Conservation (phyloP, 2,888 invertebrate genomes). For the Megalurothrips usitatus region DNA sequence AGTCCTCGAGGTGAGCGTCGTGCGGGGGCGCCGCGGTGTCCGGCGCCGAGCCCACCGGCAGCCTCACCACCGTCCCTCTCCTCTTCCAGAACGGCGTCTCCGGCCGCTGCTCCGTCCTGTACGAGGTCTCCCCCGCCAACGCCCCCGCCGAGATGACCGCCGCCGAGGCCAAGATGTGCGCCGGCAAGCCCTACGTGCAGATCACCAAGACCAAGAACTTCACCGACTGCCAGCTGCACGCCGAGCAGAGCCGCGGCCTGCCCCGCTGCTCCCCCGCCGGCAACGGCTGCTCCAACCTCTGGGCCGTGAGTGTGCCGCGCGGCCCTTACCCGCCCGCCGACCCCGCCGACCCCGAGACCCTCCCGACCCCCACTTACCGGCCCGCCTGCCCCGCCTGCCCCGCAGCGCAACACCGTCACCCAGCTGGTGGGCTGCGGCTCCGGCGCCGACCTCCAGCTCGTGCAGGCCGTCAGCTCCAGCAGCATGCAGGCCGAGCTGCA, state of each 20-base stretch:
- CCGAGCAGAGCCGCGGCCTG: conserved; percentile 35
- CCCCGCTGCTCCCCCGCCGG: conserved; percentile 38
- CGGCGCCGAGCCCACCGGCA: no score
- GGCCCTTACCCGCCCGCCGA: no score
- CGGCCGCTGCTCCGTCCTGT: conserved; percentile 35
- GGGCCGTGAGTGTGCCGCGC: conserved; percentile 37
- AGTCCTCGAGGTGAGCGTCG: background rate
- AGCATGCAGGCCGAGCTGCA: conserved; percentile 32
- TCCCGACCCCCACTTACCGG: no score
- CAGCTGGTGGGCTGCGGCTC: conserved; percentile 35
- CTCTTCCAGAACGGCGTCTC: conserved; percentile 33
- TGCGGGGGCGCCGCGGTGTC: background rate
- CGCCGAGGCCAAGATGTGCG: conserved; percentile 29
- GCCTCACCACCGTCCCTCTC: background rate
- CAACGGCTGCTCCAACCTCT: conserved; percentile 39
- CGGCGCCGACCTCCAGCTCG: conserved; percentile 32
- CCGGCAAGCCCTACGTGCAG: conserved; percentile 32
- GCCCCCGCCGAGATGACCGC: conserved; percentile 21
- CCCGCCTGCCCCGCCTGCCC: background rate
- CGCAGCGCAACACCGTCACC: conserved; percentile 34
- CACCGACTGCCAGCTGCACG: conserved; percentile 33
- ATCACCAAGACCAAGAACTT: conserved; percentile 35
- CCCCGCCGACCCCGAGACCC: no score
- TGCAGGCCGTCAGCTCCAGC: conserved; percentile 33
- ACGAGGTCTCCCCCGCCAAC: conserved; percentile 31